Base-by-base conservation (phyloP, 1,140 invertebrate genomes). In the Atta colombica region DNA sequence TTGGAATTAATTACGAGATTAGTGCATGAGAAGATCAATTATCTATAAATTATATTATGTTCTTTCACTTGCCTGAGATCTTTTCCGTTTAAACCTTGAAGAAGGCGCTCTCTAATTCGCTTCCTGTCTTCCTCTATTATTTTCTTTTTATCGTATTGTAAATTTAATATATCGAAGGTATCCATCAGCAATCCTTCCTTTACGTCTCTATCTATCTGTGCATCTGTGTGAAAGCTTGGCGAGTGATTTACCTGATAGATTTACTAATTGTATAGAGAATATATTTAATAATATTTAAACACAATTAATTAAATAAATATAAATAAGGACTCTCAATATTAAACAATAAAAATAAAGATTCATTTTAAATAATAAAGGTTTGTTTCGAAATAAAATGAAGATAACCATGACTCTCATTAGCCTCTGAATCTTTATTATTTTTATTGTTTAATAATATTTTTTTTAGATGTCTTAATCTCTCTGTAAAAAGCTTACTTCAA, bases 181-280 rank as follows among this genome's bases (percentile, higher is more conserved):
- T 99, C 98, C 55, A 95, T 96, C n/a, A 99, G 94, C 6, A 99
- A 95, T 0, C 96, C 95, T 91, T 98, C 97, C 93, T 99, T 99
- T 3, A 99, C 97, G 91, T 98, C 98, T 81, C 96, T 96, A 92
- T 99, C 98, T 63, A 99, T 95, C 81, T 96, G 96, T 2, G 98
- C 97, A 93, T 98, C 98, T 0, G 98, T 98, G 91, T 98, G 97
- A 92, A 98, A 98, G 95, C 98, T 99, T 4, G 98, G 98, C 6
- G 98, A 99, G 92, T 98, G 98, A 95, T 99, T 99, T 1, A 98
- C 97, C 97, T 97, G 71, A 39, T 80, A 74, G 66, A 85, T 80
- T 28, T 45, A 61, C 12, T 55, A 60, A 74, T 49, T 74, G 2
- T 82, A 77, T 21, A 61, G 21, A 61, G 4, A 14, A 66, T 51